phyloP scores from a whole-genome alignment of 1,140 invertebrate species.

The Aphelenchoides besseyi region DNA sequence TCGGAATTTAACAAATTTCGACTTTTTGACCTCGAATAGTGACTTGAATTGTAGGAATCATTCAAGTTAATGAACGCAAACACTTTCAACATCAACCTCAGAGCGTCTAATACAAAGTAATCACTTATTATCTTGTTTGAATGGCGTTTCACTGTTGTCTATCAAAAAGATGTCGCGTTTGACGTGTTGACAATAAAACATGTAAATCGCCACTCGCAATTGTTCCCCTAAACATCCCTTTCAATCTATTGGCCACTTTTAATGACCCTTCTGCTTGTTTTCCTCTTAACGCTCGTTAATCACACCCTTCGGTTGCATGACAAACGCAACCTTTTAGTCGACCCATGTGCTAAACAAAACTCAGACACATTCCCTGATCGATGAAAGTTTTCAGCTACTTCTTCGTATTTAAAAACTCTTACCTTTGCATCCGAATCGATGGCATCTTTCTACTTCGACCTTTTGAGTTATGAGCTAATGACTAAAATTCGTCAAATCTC shows the following conservation, averaged over 20 bases:
- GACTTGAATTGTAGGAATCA: not conserved
- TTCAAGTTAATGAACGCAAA: not conserved
- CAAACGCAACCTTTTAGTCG: not conserved
- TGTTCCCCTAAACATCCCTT: not conserved
- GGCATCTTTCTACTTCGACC: not conserved
- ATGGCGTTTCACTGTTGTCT: not conserved
- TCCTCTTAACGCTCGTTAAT: conserved; percentile 5
- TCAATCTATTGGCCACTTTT: not conserved
- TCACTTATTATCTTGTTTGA: not conserved
- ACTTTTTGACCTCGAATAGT: not conserved
- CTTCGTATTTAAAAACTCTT: not conserved
- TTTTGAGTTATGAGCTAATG: not conserved
- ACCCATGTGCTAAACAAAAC: not conserved
- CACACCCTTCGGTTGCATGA: not conserved
- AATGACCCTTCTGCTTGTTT: not conserved
- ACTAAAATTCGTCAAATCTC: not conserved
- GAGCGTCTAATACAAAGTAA: not conserved
- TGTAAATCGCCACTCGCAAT: not conserved
- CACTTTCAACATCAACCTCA: not conserved
- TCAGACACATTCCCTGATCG: not conserved
- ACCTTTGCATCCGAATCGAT: not conserved
- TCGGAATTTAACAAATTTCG: not conserved
- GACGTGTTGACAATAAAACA: not conserved
- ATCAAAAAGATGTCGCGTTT: not conserved
- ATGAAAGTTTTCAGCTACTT: no score